Evolutionary conservation across 2,113 vertebrate genomes (phyloP), one percentile per base, ranked within the genome.

Genomic region (Ceyx melanurus): DNA sequence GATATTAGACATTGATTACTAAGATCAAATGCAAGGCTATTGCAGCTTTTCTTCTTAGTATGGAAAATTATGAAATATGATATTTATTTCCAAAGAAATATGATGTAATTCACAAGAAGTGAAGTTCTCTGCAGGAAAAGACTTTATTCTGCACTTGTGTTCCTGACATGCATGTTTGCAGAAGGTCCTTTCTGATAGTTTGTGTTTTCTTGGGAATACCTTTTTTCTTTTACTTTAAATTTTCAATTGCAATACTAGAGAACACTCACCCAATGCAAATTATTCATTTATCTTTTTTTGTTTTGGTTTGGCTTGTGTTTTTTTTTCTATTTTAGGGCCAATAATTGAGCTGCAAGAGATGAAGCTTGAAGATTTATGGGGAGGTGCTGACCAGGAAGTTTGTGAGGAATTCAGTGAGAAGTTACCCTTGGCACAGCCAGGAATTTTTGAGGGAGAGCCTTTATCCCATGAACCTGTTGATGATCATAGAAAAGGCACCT

Each of bases 251-350:
- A 56, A 33, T 60, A 19, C 25, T 45, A 42, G 29, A 82, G 33
- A 54, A 37, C 53, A 64, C 53, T 76, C 87, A 82, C 5, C 13
- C 29, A 61, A 58, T 73, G 33, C 29, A 71, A 86, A 54, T 72
- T 16, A 74, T 87, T 64, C 91, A 31, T 25, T 84, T 58, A 80
- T 29, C 50, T 6, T 45, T 45, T 45, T 45, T 45, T 45, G 18
- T 17, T 45, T 16, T 45, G 37, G 10, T 37, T 37, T 37, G 37
- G 37, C 37, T 37, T 37, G 37, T 37, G 14, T 31, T 87, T 14
- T 82, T 83, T 92, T 90, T 94, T 92, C 60, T 97, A 9, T 37
- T 82, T 86, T 92, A 98, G 98, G 98, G 98, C 98, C 97, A 51
- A 78, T 98, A 28, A 57, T 92, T 82, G 97, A 97, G 67, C 92